Conservation (phyloP, 1,140 invertebrate species). For the Ruditapes philippinarum region DNA sequence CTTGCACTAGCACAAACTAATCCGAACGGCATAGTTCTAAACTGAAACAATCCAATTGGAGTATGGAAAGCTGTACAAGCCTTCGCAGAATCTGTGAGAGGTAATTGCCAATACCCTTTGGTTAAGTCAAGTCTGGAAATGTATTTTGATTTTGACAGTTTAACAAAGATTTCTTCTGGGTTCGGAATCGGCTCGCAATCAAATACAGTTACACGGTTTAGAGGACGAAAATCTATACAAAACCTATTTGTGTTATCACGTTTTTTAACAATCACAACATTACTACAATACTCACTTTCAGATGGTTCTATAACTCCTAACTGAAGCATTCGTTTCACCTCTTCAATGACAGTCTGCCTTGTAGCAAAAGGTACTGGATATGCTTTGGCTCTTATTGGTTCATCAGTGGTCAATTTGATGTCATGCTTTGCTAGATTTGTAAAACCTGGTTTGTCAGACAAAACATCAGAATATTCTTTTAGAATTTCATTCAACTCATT, state of each 20-base stretch:
- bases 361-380: constrained; percentile 50
- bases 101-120: constrained; percentile 71
- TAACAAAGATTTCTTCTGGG: constrained; percentile 64
- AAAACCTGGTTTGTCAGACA: constrained; percentile 58
- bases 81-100: background rate
- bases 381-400: constrained; percentile 48
- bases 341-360: background rate
- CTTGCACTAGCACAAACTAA: constrained; percentile 50
- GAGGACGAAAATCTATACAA: constrained; percentile 80
- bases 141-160: constrained; percentile 32
- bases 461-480: constrained; percentile 48
- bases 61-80: constrained; percentile 52
- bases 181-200: constrained; percentile 59
- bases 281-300: background rate
- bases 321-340: constrained; percentile 20
- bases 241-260: constrained; percentile 86
- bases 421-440: constrained; percentile 62
- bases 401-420: constrained; percentile 50
- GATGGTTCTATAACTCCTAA: constrained; percentile 34
- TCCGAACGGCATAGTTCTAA: constrained; percentile 62
- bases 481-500: constrained; percentile 20
- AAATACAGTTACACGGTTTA: constrained; percentile 65
- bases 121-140: constrained; percentile 59
- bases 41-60: background rate
- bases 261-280: constrained; percentile 77